Percentiles rank a stretch among this genome's conserved stretches.
phyloP scores from a whole-genome alignment of 2,888 invertebrate genomes.

The Cephalotes varians region DNA sequence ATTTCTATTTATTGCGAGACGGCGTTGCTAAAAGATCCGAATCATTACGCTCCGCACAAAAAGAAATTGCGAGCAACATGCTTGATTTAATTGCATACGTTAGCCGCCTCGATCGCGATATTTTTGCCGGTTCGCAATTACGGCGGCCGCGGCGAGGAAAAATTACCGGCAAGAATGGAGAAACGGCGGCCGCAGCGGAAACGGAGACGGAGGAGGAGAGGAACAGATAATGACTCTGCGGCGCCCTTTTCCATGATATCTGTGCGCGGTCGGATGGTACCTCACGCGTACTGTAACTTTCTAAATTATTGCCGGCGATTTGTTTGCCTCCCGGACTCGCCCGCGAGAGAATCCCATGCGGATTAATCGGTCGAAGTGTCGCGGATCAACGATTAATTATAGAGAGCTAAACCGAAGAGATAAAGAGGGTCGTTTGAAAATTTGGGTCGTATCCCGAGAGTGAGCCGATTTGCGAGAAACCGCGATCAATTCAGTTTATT shows the following conservation, averaged over 20 bases:
- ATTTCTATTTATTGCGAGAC: background rate
- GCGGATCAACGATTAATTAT: conserved; percentile 64
- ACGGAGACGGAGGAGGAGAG: background rate
- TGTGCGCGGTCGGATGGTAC: conserved; percentile 35
- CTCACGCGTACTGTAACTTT: conserved; percentile 68
- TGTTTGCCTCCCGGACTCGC: conserved; percentile 67
- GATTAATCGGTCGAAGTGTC: conserved; percentile 65
- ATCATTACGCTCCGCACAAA: background rate
- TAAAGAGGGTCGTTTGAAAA: background rate
- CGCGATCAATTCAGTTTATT: background rate
- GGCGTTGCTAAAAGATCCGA: background rate
- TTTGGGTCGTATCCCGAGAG: conserved; percentile 3
- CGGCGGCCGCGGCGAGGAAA: conserved; percentile 6
- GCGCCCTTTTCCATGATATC: conserved; percentile 47
- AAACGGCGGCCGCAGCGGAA: background rate
- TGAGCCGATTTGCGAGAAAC: background rate
- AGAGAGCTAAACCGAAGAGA: conserved; percentile 21
- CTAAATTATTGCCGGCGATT: conserved; percentile 77
- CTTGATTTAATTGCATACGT: conserved; percentile 39
- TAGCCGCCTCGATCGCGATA: conserved; percentile 21
- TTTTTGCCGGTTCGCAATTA: conserved; percentile 45
- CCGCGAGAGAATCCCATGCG: conserved; percentile 48
- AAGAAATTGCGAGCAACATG: background rate
- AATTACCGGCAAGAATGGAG: conserved; percentile 28
- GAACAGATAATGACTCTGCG: conserved; percentile 42